These are phyloP conservation scores for Spinibarbus caldwelli DNA, from an alignment of 2,797 vertebrate genomes.

Conservation along the genomic window DNA sequence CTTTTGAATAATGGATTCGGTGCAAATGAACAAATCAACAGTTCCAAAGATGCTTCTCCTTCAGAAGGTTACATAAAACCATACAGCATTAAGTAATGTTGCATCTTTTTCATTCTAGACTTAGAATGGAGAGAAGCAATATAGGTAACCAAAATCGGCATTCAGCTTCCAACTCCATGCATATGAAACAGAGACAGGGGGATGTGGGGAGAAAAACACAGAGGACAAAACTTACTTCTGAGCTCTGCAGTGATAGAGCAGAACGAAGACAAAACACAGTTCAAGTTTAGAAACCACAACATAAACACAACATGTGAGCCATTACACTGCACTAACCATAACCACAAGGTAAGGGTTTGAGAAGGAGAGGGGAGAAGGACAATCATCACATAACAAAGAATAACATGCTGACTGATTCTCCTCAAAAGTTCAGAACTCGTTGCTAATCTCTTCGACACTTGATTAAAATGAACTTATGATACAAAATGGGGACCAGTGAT, in stretches of 20 bases:
- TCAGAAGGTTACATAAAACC: slow-evolving; percentile 65
- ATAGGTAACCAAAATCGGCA: slow-evolving; percentile 69
- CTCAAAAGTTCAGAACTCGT: neutral
- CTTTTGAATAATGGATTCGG: slow-evolving; percentile 59
- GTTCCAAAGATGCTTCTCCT: slow-evolving; percentile 59
- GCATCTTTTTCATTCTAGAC: slow-evolving; percentile 70
- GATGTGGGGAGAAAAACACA: slow-evolving; percentile 76
- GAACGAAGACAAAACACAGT: slow-evolving; percentile 91
- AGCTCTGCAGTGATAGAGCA: slow-evolving; percentile 89
- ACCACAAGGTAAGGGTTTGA: slow-evolving; percentile 64
- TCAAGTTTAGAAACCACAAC: slow-evolving; percentile 84
- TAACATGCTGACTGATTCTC: slow-evolving; percentile 30
- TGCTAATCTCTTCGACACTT: neutral
- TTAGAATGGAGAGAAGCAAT: slow-evolving; percentile 66
- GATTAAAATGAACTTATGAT: neutral
- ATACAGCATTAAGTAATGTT: slow-evolving; percentile 47
- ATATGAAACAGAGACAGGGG: slow-evolving; percentile 80
- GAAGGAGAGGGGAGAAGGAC: slow-evolving; percentile 46
- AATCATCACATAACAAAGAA: slow-evolving; percentile 33
- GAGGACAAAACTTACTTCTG: slow-evolving; percentile 94
- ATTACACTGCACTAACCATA: slow-evolving; percentile 72
- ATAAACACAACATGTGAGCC: slow-evolving; percentile 79
- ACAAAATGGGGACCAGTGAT: neutral
- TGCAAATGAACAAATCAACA: slow-evolving; percentile 57
- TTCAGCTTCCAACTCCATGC: slow-evolving; percentile 76